Percentiles rank a stretch among this genome's conserved stretches.
Evolutionary conservation across 1,140 invertebrate species (phyloP).

Genomic region (Dendroctonus valens): DNA sequence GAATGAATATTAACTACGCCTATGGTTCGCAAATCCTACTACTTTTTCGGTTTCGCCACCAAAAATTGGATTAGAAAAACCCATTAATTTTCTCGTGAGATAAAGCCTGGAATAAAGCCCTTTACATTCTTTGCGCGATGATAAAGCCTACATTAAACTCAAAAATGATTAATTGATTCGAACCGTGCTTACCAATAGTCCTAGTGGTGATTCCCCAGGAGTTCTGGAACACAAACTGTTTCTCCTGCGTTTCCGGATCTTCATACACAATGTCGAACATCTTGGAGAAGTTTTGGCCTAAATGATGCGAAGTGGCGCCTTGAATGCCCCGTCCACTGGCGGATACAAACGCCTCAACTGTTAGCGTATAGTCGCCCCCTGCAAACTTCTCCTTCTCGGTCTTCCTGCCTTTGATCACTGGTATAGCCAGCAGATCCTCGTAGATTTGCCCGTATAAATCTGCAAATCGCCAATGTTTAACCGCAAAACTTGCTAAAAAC

Average conservation of each 20-base stretch:
- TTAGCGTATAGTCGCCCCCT: slow-evolving; percentile 96
- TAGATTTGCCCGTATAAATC: slow-evolving; percentile 90
- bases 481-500: background rate
- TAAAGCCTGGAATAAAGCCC: no score
- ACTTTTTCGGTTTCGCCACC: no score
- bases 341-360: slow-evolving; percentile 93
- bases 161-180: no score
- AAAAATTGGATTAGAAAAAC: no score
- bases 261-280: slow-evolving; percentile 99
- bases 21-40: no score
- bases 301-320: slow-evolving; percentile 95
- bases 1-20: no score
- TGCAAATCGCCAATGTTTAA: slow-evolving; percentile 38
- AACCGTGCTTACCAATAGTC: slow-evolving; percentile 83
- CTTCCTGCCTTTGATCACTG: slow-evolving; percentile 93
- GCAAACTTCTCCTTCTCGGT: slow-evolving; percentile 99
- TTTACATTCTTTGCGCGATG: no score
- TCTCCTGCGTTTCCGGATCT: slow-evolving; percentile 87
- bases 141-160: no score
- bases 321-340: slow-evolving; percentile 95
- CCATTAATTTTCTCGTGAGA: no score
- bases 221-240: slow-evolving; percentile 93
- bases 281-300: slow-evolving; percentile 99
- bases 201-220: slow-evolving; percentile 98
- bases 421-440: slow-evolving; percentile 90